These are phyloP conservation scores for Temnothorax unifasciatus DNA, from an alignment of 2,888 invertebrate genomes.

Conservation along the genomic window DNA sequence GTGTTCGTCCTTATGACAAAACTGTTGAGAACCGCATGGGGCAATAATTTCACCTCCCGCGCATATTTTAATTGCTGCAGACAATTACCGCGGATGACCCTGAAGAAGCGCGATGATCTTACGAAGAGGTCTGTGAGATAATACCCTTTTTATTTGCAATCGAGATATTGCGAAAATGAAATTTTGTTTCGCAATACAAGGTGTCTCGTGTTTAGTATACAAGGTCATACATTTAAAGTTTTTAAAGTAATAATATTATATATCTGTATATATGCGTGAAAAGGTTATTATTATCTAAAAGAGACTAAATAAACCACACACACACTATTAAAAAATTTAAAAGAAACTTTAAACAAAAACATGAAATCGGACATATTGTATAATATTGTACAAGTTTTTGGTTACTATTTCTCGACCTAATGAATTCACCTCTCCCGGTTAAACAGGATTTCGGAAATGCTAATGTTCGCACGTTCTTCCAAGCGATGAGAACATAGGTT, in stretches of 20 bases:
- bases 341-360: not conserved
- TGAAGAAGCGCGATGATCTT: constrained; percentile 32
- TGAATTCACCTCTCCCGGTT: not conserved
- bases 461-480: constrained; percentile 1
- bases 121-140: constrained; percentile 17
- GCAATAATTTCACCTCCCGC: constrained; percentile 22
- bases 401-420: not conserved
- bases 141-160: constrained; percentile 43
- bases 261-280: not conserved
- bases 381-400: not conserved
- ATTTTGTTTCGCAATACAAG: not conserved
- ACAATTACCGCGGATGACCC: constrained; percentile 48
- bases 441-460: constrained; percentile 11
- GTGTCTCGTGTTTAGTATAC: not conserved
- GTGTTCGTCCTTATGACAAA: not conserved
- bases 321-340: not conserved
- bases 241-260: not conserved
- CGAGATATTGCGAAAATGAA: constrained; percentile 30
- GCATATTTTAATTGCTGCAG: constrained; percentile 35
- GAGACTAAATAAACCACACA: not conserved
- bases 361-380: not conserved
- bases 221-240: not conserved
- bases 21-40: not conserved
- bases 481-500: not conserved
- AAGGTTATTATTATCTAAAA: not conserved